phyloP scores from a whole-genome alignment of 2,888 invertebrate genomes.

The Noctua janthina region DNA sequence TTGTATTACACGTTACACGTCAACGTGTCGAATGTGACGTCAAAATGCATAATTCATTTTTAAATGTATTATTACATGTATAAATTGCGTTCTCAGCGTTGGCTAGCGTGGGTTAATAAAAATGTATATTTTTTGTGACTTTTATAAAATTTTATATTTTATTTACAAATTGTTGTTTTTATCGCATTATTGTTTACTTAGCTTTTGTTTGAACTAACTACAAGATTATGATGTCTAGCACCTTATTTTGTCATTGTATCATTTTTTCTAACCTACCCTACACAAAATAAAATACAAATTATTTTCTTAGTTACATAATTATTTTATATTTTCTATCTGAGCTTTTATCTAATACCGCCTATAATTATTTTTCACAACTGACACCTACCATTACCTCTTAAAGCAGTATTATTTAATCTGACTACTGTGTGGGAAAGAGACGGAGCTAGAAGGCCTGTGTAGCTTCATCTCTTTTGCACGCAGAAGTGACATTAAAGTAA shows the following conservation, averaged over 20 bases:
- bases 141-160: slow-evolving; percentile 45
- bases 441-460: neutral
- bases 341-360: slow-evolving; percentile 10
- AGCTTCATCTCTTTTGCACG: neutral
- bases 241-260: slow-evolving; percentile 49
- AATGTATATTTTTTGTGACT: slow-evolving; percentile 56
- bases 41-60: slow-evolving; percentile 59
- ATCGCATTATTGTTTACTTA: slow-evolving; percentile 33
- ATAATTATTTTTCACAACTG: neutral
- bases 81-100: slow-evolving; percentile 62
- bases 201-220: slow-evolving; percentile 43
- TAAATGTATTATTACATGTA: slow-evolving; percentile 61
- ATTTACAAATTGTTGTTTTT: slow-evolving; percentile 43
- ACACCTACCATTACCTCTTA: neutral
- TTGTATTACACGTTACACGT: slow-evolving; percentile 57
- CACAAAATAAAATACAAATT: slow-evolving; percentile 30
- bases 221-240: slow-evolving; percentile 48
- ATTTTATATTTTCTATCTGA: neutral
- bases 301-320: neutral
- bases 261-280: slow-evolving; percentile 43
- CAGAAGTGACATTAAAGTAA: neutral
- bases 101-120: slow-evolving; percentile 62
- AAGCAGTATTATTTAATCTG: neutral
- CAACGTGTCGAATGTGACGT: slow-evolving; percentile 47
- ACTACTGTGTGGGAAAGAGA: neutral